Evolutionary conservation across 2,888 invertebrate genomes (phyloP).

Genomic region (Phorcus lineatus): DNA sequence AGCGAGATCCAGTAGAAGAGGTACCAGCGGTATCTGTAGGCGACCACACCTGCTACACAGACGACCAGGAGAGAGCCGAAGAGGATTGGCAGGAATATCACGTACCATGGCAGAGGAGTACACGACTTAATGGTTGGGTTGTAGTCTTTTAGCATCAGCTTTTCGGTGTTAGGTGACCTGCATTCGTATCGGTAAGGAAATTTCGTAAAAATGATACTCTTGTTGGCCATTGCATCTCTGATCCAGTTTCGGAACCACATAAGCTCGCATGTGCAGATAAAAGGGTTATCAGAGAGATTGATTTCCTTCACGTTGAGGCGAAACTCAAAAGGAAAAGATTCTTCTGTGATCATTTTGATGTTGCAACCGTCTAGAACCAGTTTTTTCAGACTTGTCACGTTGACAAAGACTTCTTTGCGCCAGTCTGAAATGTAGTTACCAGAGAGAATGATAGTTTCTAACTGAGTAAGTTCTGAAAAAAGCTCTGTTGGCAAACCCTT

Average conservation of each 20-base stretch:
- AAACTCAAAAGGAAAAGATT: slow-evolving; percentile 3
- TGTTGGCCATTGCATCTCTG: slow-evolving; percentile 71
- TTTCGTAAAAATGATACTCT: background rate
- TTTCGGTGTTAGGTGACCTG: background rate
- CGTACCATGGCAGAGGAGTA: background rate
- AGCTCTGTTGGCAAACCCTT: background rate
- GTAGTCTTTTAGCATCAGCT: background rate
- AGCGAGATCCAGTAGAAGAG: background rate
- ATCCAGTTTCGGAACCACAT: slow-evolving; percentile 95
- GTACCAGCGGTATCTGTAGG: slow-evolving; percentile 6
- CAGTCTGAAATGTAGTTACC: background rate
- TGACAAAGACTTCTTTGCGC: background rate
- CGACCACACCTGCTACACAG: background rate
- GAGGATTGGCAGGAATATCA: background rate
- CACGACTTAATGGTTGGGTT: slow-evolving; percentile 18
- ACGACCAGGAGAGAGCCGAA: background rate
- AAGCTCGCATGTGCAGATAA: slow-evolving; percentile 91
- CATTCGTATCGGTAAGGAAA: slow-evolving; percentile 16
- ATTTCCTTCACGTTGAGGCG: slow-evolving; percentile 76
- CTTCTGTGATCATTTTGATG: slow-evolving; percentile 15
- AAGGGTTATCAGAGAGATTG: slow-evolving; percentile 88
- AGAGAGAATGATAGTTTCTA: background rate
- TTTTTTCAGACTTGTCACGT: slow-evolving; percentile 4
- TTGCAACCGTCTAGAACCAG: slow-evolving; percentile 1
- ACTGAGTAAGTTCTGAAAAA: background rate